A percentile compares a stretch with the other conserved stretches of the same genome.
Conservation (phyloP, 1,140 invertebrate genomes). For the Lepidurus couesii region DNA sequence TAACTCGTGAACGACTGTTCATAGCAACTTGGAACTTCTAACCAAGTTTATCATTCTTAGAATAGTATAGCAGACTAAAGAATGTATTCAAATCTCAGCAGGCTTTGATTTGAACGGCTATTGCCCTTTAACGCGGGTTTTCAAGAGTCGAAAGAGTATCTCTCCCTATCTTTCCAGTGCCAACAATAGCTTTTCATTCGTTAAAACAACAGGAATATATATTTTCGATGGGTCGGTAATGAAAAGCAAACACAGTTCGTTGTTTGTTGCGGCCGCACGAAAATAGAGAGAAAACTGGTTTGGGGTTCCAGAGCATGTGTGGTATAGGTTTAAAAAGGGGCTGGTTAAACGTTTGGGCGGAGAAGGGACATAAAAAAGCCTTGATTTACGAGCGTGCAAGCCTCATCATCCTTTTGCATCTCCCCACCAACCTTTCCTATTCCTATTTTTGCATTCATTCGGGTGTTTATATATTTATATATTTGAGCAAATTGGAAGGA, state of each 20-base stretch:
- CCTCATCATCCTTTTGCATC: background rate
- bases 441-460: too few species aligned
- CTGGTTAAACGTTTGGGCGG: constrained; percentile 20
- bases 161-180: background rate
- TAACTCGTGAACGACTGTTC: too few species aligned
- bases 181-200: background rate
- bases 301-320: constrained; percentile 14
- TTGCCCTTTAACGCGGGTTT: too few species aligned
- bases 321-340: constrained; percentile 9
- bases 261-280: background rate
- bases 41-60: too few species aligned
- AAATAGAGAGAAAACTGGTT: constrained; percentile 18
- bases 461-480: background rate
- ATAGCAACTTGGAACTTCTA: too few species aligned
- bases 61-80: too few species aligned
- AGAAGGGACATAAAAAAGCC: constrained; percentile 11
- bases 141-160: too few species aligned
- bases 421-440: background rate
- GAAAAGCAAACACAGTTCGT: constrained; percentile 14
- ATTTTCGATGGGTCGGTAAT: background rate
- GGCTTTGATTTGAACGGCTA: too few species aligned
- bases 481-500: background rate
- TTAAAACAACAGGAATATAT: background rate
- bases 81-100: too few species aligned
- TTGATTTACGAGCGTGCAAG: background rate